Evolutionary conservation across 2,113 vertebrate genomes (phyloP), one percentile per base, ranked within the genome.

Genomic region (Chaenocephalus aceratus): DNA sequence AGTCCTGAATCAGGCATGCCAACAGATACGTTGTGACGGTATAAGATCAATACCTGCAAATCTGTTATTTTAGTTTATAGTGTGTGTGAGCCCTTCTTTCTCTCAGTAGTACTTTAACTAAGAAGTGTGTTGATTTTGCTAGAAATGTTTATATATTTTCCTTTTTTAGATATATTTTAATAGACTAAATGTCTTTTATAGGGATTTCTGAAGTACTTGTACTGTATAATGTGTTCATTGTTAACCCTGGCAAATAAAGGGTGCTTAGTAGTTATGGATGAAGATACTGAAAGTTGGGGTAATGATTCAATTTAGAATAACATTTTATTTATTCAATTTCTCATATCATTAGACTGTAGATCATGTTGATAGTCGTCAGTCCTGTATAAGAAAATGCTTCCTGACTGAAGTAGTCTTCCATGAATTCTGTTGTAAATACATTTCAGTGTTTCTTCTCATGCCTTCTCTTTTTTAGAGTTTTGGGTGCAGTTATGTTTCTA

Each of bases 391-490:
- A 69, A 66, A 41, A 84, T 7, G 26, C 67, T 67, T 49, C 51
- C 26, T 63, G 75, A 53, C 14, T 53, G 18, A 7, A 15, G 48
- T 63, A 41, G 34, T 57, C 48, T 23, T 73, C 1, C 1, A 58
- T 56, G 23, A 48, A 57, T 53, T 74, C 30, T 69, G 46, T 41
- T 84, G 53, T 53, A 69, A 58, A 75, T 69, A 56, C 23, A 49
- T 66, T 57, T 48, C 51, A 79, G 45, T 26, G 2, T 41, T n/a
- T 52, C 49, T 75, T 6, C 62, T 63, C 51, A 57, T 79, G 79
- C 76, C 83, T 84, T 84, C 41, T 56, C 18, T 34, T 59, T 76
- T 72, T 52, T 75, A 59, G 73, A 34, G 44, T 21, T 61, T 57
- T 61, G 23, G 23, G 11, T 70, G 74, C 45, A 82, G 51, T 75